A percentile compares a stretch with the other conserved stretches of the same genome.
phyloP scores from a whole-genome alignment of 2,113 vertebrate species.

The Scartelaos histophorus region DNA sequence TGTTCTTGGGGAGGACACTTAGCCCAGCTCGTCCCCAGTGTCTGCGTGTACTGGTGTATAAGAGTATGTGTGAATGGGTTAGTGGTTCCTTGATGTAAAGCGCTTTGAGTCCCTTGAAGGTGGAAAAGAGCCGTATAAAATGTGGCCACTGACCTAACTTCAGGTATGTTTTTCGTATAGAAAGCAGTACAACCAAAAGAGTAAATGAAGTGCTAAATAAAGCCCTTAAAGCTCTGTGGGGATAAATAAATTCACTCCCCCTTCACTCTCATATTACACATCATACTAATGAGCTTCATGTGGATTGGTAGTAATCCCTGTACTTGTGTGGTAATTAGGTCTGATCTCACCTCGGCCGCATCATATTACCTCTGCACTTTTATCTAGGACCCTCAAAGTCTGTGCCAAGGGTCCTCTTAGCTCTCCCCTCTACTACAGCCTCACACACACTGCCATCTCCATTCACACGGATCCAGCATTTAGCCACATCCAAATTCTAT shows the following conservation, averaged over 20 bases:
- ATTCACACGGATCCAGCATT: slow-evolving; percentile 13
- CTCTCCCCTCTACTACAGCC: slow-evolving; percentile 26
- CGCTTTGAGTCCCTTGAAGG: too few species aligned
- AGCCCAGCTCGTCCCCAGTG: too few species aligned
- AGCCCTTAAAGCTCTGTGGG: too few species aligned
- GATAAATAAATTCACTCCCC: not conserved
- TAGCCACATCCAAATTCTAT: slow-evolving; percentile 1
- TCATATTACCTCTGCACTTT: slow-evolving; percentile 67
- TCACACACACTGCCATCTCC: not conserved
- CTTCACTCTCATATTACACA: slow-evolving; percentile 34
- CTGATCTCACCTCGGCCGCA: slow-evolving; percentile 69
- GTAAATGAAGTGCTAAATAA: too few species aligned
- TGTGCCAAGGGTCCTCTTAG: slow-evolving; percentile 67
- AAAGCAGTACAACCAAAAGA: too few species aligned
- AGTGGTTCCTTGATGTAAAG: too few species aligned
- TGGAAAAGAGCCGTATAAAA: too few species aligned
- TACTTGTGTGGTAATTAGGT: slow-evolving; percentile 73
- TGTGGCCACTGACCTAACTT: too few species aligned
- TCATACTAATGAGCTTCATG: slow-evolving; percentile 71
- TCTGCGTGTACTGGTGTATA: too few species aligned
- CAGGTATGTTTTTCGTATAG: too few species aligned
- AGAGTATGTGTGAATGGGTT: too few species aligned
- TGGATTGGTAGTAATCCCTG: slow-evolving; percentile 72
- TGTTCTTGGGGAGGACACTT: too few species aligned
- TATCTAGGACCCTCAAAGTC: slow-evolving; percentile 71